A percentile compares a stretch with the other conserved stretches of the same genome.
These are phyloP conservation scores for Aptenodytes patagonicus DNA, from an alignment of 2,113 vertebrate species.

Conservation along the genomic window DNA sequence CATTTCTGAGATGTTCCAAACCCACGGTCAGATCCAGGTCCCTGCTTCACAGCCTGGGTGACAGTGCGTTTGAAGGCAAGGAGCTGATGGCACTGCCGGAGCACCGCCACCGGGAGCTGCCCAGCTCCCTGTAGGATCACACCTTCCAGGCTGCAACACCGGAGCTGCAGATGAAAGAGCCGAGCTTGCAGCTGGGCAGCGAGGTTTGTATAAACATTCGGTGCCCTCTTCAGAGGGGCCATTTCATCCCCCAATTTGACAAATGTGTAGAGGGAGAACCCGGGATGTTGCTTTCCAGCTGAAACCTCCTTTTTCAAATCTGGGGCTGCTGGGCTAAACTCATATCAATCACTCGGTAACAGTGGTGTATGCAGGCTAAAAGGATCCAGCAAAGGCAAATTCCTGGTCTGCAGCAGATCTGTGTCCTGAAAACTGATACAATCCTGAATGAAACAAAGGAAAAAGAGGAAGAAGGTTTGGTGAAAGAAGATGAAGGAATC, in stretches of 20 bases:
- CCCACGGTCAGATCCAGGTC: accelerated
- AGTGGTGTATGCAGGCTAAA: background rate
- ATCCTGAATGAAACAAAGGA: background rate
- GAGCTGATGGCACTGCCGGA: background rate
- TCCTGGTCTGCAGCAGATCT: background rate
- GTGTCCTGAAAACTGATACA: background rate
- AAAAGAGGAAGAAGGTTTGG: background rate
- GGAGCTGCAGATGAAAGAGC: background rate
- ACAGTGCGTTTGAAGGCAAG: background rate
- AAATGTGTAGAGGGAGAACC: background rate
- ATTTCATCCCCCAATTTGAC: background rate
- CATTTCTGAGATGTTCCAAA: background rate
- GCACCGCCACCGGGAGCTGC: background rate
- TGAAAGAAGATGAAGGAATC: background rate
- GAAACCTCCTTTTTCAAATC: background rate
- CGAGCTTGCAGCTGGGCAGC: background rate
- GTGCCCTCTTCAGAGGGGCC: background rate
- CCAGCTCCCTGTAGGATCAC: background rate
- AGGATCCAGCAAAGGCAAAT: background rate
- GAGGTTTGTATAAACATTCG: background rate
- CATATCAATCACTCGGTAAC: background rate
- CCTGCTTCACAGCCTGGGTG: background rate
- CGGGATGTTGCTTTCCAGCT: background rate
- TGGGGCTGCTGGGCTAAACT: background rate
- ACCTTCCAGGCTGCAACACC: background rate